phyloP scores from a whole-genome alignment of 2,113 vertebrate species.

The Chaetorhynchus papuensis region DNA sequence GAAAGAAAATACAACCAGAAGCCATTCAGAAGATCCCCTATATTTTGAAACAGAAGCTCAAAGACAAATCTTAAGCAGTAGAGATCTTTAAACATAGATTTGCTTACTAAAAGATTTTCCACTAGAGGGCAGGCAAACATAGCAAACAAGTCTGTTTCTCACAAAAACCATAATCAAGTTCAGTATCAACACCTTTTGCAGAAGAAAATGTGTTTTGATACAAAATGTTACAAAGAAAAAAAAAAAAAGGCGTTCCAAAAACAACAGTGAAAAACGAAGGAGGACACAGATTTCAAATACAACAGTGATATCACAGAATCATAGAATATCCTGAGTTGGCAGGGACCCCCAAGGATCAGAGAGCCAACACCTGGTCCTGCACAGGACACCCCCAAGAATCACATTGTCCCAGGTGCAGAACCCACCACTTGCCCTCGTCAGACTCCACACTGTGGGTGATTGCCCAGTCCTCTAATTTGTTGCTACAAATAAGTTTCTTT shows the following conservation, averaged over 20 bases:
- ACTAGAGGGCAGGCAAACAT: constrained; percentile 61
- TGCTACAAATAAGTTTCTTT: neutral
- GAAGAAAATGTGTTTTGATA: neutral
- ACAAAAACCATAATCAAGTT: neutral
- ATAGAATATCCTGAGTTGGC: neutral
- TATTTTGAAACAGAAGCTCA: neutral
- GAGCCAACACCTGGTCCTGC: neutral
- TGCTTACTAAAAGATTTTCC: neutral
- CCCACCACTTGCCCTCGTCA: neutral
- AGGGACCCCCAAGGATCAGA: neutral
- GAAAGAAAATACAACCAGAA: neutral
- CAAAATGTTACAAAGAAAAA: neutral
- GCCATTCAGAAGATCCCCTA: neutral
- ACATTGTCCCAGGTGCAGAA: neutral
- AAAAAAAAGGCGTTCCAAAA: neutral
- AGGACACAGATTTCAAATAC: neutral
- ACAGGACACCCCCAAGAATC: neutral
- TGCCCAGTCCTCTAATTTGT: neutral
- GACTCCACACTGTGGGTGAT: neutral
- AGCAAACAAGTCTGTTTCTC: neutral
- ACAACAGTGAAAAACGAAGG: neutral
- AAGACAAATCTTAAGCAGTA: neutral
- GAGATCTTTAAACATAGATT: neutral
- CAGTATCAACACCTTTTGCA: neutral
- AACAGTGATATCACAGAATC: neutral